phyloP scores from a whole-genome alignment of 2,888 invertebrate species.

The Sphaerophoria taeniata region DNA sequence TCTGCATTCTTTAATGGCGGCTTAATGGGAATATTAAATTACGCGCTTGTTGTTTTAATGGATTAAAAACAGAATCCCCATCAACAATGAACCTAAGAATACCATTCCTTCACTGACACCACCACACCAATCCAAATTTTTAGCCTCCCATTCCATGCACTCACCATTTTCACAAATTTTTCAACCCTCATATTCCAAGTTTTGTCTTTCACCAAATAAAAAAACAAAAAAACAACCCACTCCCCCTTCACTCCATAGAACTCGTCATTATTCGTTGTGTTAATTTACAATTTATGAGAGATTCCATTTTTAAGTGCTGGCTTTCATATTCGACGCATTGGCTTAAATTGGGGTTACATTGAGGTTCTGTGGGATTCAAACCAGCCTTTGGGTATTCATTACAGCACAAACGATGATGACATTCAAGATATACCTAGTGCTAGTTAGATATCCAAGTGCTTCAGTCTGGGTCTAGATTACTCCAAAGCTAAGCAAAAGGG shows the following conservation, averaged over 20 bases:
- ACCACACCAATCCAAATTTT: not conserved
- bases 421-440: conserved; percentile 40
- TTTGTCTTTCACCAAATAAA: not conserved
- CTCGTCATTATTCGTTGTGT: conserved; percentile 42
- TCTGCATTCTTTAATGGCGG: conserved; percentile 80
- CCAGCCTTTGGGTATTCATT: conserved; percentile 60
- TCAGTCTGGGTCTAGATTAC: conserved; percentile 57
- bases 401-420: conserved; percentile 47
- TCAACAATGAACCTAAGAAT: conserved; percentile 46
- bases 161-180: not conserved
- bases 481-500: conserved; percentile 54
- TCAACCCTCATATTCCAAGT: conserved; percentile 43
- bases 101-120: conserved; percentile 18
- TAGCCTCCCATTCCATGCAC: conserved; percentile 26
- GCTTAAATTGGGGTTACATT: conserved; percentile 36
- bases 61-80: conserved; percentile 76
- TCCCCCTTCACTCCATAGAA: conserved; percentile 27
- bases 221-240: not conserved
- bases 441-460: not conserved
- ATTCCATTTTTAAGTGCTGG: conserved; percentile 58
- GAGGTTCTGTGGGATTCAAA: conserved; percentile 20
- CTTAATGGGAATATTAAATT: conserved; percentile 83
- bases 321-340: conserved; percentile 46
- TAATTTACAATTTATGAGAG: conserved; percentile 69
- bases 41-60: conserved; percentile 79